Evolutionary conservation across 2,113 vertebrate species (phyloP), one percentile per base, ranked within the genome.

Genomic region (Cryptomyrus ogoouensis): DNA sequence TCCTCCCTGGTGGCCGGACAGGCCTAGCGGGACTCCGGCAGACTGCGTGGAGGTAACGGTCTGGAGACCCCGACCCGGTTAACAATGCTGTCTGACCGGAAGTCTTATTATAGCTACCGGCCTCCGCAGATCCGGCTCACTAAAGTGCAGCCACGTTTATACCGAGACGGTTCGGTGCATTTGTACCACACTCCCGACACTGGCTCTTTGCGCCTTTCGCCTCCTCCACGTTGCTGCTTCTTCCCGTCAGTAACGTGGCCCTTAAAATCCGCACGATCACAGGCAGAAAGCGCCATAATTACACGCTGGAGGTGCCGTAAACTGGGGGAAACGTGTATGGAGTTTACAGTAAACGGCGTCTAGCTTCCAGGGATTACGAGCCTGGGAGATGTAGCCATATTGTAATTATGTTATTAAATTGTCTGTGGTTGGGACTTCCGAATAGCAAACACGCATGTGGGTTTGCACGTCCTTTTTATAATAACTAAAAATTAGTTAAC

Each of bases 291-390:
- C 35, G 46, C 6, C 39, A 12, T 62, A 66, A 88, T 88, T 44
- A 19, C 56, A 21, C 19, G 9, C 17, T 35, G n/a, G 49, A 21
- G 31, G 62, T 19, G n/a, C 56, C 12, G 10, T 88, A 35, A 52
- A 15, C 35, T 24, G 3, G 74, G 13, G 24, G 19, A 21, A 39
- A 35, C 52, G 47, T 58, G 62, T 44, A 21, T 6, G 13, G 31
- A 89, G 88, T 90, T 91, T 91, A 90, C 52, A 44, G 89, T 83
- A 83, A 90, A 44, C 62, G 13, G 15, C 24, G 10, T 31, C 19
- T 12, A 49, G 31, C 5, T 19, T 47, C 77, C 42, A 6, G 62
- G 88, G 88, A 91, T 91, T 91, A 80, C 21, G 13, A 80, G 21
- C 31, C 27, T 86, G 31, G 44, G 47, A 74, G 17, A 49, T 50